Conservation (phyloP, 2,888 invertebrate species). For the Spialia ferax region DNA sequence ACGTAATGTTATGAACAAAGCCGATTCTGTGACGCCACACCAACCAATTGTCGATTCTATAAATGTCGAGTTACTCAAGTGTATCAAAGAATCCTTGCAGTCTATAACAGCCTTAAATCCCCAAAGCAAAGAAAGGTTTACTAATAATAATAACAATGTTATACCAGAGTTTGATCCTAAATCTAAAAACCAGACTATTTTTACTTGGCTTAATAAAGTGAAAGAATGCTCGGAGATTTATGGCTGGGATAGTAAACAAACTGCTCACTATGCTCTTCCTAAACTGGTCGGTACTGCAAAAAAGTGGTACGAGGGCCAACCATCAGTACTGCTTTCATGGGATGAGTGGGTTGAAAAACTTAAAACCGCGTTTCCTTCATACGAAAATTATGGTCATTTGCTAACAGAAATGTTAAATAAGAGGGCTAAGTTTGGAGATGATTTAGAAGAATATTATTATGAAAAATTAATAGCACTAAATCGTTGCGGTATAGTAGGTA, state of each 20-base stretch:
- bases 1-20: neutral
- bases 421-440: conserved; percentile 31
- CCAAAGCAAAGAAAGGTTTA: neutral
- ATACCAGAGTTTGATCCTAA: neutral
- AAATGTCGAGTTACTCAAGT: neutral
- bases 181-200: conserved; percentile 1
- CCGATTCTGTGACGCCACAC: neutral
- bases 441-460: conserved; percentile 43
- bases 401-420: conserved; percentile 38
- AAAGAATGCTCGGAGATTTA: conserved; percentile 30
- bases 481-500: conserved; percentile 39
- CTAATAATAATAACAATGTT: neutral
- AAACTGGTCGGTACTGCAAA: conserved; percentile 25
- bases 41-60: neutral
- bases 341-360: conserved; percentile 8
- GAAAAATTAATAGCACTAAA: conserved; percentile 41
- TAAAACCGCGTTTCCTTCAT: conserved; percentile 27
- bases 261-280: conserved; percentile 26
- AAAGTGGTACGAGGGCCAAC: conserved; percentile 25
- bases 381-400: conserved; percentile 31
- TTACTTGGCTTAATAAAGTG: conserved; percentile 27
- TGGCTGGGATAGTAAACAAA: conserved; percentile 29
- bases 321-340: conserved; percentile 4
- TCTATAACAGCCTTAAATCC: neutral
- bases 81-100: neutral